phyloP scores from a whole-genome alignment of 2,888 invertebrate genomes.

The Cryptocheilus praepositus region DNA sequence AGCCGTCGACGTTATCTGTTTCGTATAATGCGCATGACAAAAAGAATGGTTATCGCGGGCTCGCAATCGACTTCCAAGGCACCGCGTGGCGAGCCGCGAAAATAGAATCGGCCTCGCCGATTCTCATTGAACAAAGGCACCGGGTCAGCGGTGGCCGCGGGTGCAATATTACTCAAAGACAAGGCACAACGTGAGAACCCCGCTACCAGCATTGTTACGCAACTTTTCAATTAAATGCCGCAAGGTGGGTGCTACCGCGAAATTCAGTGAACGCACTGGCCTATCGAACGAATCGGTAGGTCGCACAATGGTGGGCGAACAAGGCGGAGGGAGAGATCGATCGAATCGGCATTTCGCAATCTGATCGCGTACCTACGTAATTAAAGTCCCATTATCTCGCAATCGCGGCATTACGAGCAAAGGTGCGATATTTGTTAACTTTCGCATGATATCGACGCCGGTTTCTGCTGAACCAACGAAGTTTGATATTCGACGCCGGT shows the following conservation, averaged over 20 bases:
- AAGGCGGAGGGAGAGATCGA: constrained; percentile 10
- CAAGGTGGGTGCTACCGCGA: constrained; percentile 10
- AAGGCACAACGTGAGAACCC: constrained; percentile 32
- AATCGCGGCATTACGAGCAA: constrained; percentile 5
- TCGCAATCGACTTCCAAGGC: too few relatives aligned
- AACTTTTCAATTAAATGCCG: constrained; percentile 9
- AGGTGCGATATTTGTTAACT: constrained; percentile 7
- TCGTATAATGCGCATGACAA: too few relatives aligned
- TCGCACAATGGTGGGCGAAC: constrained; percentile 10
- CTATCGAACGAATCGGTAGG: neutral
- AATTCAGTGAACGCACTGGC: too few relatives aligned
- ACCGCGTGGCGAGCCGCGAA: constrained; percentile 23
- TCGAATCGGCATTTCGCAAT: constrained; percentile 15
- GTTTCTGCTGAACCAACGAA: too few relatives aligned
- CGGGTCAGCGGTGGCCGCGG: too few relatives aligned
- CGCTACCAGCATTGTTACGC: constrained; percentile 7
- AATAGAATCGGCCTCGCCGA: constrained; percentile 10
- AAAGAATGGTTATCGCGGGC: too few relatives aligned
- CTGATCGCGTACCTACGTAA: constrained; percentile 4
- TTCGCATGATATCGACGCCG: neutral
- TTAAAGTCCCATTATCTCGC: constrained; percentile 15
- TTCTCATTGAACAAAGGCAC: too few relatives aligned
- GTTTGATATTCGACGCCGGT: neutral
- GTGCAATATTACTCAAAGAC: too few relatives aligned
- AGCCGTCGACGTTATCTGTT: too few relatives aligned